These are phyloP conservation scores for Corella eumyota DNA, from an alignment of 23 tunicate species.

Conservation along the genomic window DNA sequence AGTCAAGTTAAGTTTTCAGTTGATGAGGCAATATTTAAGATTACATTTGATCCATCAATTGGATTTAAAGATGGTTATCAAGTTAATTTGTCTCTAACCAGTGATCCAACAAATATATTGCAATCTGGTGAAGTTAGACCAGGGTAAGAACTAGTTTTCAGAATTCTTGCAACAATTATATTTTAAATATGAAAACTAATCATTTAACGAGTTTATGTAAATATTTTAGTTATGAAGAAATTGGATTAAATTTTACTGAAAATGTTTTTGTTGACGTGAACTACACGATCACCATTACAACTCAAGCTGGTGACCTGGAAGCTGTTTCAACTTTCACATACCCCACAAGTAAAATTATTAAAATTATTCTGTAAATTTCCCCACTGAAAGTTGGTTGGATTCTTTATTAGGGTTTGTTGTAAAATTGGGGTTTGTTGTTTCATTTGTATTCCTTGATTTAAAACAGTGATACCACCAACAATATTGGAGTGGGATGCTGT, in stretches of 20 bases:
- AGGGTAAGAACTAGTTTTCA: not conserved
- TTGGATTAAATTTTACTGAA: too few relatives aligned
- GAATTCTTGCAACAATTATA: too few relatives aligned
- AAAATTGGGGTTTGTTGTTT: not conserved
- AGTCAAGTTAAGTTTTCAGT: not conserved
- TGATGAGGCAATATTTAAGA: not conserved
- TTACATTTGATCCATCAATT: not conserved
- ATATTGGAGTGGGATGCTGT: constrained; percentile 3
- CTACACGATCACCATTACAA: too few relatives aligned
- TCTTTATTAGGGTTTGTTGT: too few relatives aligned
- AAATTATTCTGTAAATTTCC: too few relatives aligned
- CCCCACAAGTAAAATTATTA: too few relatives aligned
- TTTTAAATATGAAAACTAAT: too few relatives aligned
- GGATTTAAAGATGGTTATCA: not conserved
- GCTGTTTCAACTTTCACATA: too few relatives aligned
- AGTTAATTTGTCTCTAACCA: not conserved
- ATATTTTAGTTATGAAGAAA: not conserved
- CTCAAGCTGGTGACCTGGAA: too few relatives aligned
- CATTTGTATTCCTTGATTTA: too few relatives aligned
- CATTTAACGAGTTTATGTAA: not conserved
- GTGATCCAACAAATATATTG: not conserved
- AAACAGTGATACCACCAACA: not conserved
- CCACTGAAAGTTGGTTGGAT: too few relatives aligned
- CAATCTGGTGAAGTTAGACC: not conserved
- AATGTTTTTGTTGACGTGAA: too few relatives aligned